phyloP scores from a whole-genome alignment of 2,113 vertebrate species.

The Bujurquina vittata region DNA sequence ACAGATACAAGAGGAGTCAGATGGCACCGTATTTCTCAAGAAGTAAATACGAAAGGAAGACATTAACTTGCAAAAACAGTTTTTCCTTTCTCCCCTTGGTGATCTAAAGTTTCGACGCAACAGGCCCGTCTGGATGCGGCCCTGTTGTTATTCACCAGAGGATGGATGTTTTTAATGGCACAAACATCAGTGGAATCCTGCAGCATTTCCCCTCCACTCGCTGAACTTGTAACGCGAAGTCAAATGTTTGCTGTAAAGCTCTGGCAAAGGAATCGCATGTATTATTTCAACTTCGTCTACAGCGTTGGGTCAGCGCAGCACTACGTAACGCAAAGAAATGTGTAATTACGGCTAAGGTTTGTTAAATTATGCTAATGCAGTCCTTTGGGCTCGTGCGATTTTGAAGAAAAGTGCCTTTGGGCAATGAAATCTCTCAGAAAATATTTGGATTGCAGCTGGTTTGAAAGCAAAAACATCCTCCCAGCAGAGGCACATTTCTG shows the following conservation, averaged over 20 bases:
- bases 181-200: conserved; percentile 65
- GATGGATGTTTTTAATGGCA: conserved; percentile 68
- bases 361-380: conserved; percentile 47
- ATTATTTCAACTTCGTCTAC: conserved; percentile 3
- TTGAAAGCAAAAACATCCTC: conserved; percentile 44
- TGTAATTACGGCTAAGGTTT: conserved; percentile 30
- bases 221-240: conserved; percentile 56
- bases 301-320: not conserved
- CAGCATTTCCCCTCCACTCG: conserved; percentile 11
- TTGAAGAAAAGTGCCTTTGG: conserved; percentile 24
- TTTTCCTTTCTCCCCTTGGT: conserved; percentile 52
- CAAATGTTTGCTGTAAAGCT: conserved; percentile 36
- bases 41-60: conserved; percentile 42
- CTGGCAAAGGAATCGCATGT: not conserved
- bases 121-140: conserved; percentile 42
- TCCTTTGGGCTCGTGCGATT: conserved; percentile 38
- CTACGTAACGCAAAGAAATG: not conserved
- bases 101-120: conserved; percentile 62
- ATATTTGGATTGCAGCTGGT: conserved; percentile 57
- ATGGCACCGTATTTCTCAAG: conserved; percentile 24
- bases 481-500: conserved; percentile 19
- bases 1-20: conserved; percentile 51
- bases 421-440: conserved; percentile 50
- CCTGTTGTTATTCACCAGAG: conserved; percentile 61
- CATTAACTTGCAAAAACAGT: conserved; percentile 43